Percentiles rank a stretch among this genome's conserved stretches.
These are phyloP conservation scores for Adrianichthys oophorus DNA, from an alignment of 2,797 vertebrate species.

Conservation along the genomic window DNA sequence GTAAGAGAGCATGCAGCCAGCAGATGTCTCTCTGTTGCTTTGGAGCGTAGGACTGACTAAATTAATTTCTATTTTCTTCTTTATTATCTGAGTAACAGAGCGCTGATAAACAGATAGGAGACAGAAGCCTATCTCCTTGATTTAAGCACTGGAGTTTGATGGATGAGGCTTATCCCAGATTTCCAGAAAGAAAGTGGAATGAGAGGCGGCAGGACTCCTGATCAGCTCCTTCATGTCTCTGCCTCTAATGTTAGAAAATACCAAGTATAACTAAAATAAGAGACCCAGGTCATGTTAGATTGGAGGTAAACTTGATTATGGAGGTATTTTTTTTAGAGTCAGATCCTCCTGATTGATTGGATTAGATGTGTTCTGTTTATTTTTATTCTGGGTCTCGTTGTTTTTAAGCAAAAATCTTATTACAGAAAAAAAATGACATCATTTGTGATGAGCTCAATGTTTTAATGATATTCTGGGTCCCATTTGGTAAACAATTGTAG, in stretches of 20 bases:
- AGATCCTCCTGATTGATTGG: too few species aligned
- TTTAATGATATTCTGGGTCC: too few species aligned
- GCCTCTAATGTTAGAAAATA: conserved; percentile 57
- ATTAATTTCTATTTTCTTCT: neutral
- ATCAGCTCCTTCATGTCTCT: conserved; percentile 15
- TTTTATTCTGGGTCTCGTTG: too few species aligned
- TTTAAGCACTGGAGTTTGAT: conserved; percentile 56
- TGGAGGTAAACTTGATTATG: too few species aligned
- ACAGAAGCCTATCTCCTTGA: conserved; percentile 43
- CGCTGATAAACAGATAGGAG: conserved; percentile 51
- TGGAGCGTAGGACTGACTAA: conserved; percentile 11
- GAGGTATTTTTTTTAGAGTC: too few species aligned
- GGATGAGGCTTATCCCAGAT: conserved; percentile 63
- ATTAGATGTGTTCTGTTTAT: too few species aligned
- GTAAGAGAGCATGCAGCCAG: conserved; percentile 55
- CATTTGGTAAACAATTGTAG: too few species aligned
- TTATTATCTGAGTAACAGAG: conserved; percentile 41
- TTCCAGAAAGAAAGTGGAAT: conserved; percentile 35
- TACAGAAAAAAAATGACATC: too few species aligned
- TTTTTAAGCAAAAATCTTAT: too few species aligned
- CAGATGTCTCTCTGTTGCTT: conserved; percentile 71
- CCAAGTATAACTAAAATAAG: conserved; percentile 36
- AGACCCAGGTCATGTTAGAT: neutral
- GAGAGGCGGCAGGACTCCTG: conserved; percentile 12
- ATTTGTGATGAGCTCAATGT: too few species aligned